Base-by-base conservation (phyloP, 2,888 invertebrate genomes). In the Gymnosoma rotundatum region DNA sequence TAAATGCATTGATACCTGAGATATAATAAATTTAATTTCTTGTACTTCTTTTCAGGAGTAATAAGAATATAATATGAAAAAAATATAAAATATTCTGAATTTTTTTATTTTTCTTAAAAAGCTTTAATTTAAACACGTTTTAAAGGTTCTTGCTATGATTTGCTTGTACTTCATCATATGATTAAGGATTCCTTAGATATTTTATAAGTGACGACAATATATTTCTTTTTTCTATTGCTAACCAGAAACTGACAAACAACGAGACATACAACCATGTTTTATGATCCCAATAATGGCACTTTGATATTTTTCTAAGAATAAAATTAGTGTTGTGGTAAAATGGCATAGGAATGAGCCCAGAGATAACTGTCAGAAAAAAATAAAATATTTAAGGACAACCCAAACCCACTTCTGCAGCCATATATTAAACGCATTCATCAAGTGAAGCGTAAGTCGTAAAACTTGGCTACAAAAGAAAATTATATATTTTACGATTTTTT, bases 401-500 rank as follows among this genome's bases (percentile, higher is more conserved):
- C 45, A 60, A 32, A 60, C 58, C 36, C 61, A 74, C 25, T 80
- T 32, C 14, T 36, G 61, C 36, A 60, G 61, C 50, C 69, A 80
- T 76, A 73, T 78, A 80, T 74, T 81, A 78, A 78, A 84, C 78
- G 80, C 80, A 81, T 84, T 78, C 83, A 84, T 84, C 83, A 84
- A 84, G 80, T 81, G 73, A 84, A 84, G 80, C 83, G 73, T 78
- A 81, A 78, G 83, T 84, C 83, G 60, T 84, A 80, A 84, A 84
- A 74, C 69, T 74, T 81, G 81, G 74, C 84, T 81, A 70, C 78
- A 74, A 81, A 64, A 78, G 78, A n/a, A 84, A 84, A 84, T 84
- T 84, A 84, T 72, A 84, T 84, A 84, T 84, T 84, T 84, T 84
- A 84, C 81, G 84, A 84, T 84, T 74, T 84, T 84, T 84, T 84